phyloP scores from a whole-genome alignment of 2,888 invertebrate genomes.

The Apamea monoglypha region DNA sequence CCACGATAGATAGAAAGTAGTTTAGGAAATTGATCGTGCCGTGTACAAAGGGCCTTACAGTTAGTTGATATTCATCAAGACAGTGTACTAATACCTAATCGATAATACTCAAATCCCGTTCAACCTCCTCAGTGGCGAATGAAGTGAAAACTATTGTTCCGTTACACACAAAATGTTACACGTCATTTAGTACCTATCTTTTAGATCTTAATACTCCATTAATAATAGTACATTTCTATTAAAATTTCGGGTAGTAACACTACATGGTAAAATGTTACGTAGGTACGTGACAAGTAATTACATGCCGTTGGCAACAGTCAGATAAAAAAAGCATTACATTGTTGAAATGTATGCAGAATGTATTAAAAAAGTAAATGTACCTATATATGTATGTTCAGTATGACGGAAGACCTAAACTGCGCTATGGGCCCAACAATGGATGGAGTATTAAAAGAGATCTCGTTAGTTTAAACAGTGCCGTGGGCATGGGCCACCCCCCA shows the following conservation, averaged over 20 bases:
- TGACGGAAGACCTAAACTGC: conserved; percentile 70
- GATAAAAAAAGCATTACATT: conserved; percentile 29
- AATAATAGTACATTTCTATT: conserved; percentile 38
- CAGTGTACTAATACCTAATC: not conserved
- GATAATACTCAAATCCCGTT: conserved; percentile 2
- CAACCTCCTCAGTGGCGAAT: conserved; percentile 6
- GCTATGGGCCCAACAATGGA: conserved; percentile 77
- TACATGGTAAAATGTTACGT: conserved; percentile 7
- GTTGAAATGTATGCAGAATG: conserved; percentile 35
- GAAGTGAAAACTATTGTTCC: conserved; percentile 29
- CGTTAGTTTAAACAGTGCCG: conserved; percentile 81
- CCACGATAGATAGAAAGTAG: too few species aligned
- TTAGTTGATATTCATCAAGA: not conserved
- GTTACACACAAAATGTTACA: conserved; percentile 30
- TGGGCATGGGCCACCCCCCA: conserved; percentile 67
- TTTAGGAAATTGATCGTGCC: not conserved
- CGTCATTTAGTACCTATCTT: conserved; percentile 21
- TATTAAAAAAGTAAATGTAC: conserved; percentile 34
- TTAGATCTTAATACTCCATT: conserved; percentile 33
- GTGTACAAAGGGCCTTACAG: not conserved
- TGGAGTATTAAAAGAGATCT: conserved; percentile 82
- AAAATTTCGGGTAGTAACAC: conserved; percentile 11
- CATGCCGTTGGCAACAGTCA: conserved; percentile 15
- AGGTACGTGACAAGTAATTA: conserved; percentile 9
- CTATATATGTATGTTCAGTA: conserved; percentile 34